phyloP scores from a whole-genome alignment of 2,797 vertebrate genomes.

The Sebastes trivittatus region DNA sequence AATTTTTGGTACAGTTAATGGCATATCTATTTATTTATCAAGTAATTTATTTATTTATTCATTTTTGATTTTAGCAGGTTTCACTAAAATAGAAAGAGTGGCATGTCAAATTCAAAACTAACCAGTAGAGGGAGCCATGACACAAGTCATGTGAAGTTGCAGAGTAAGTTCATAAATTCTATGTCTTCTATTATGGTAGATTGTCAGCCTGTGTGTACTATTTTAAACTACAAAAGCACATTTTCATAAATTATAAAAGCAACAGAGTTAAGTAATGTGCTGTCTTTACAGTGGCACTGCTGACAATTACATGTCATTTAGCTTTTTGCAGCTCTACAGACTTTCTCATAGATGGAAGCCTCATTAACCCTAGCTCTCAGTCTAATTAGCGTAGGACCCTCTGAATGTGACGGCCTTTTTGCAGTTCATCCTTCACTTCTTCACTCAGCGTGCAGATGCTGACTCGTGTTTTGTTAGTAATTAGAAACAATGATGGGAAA shows the following conservation, averaged over 20 bases:
- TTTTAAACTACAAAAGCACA: background rate
- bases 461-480: background rate
- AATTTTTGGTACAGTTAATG: too few species aligned
- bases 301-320: background rate
- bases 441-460: background rate
- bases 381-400: background rate
- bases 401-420: background rate
- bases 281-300: background rate
- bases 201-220: background rate
- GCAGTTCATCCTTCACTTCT: background rate
- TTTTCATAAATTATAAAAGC: background rate
- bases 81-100: background rate
- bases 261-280: background rate
- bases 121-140: slow-evolving; percentile 62
- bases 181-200: background rate
- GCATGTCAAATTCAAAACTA: background rate
- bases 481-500: slow-evolving; percentile 73
- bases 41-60: too few species aligned
- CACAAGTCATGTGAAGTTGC: background rate
- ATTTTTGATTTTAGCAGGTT: rapidly evolving
- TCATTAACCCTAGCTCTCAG: background rate
- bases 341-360: background rate
- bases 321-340: background rate
- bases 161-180: rapidly evolving
- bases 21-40: too few species aligned